Evolutionary conservation across 2,888 invertebrate genomes (phyloP), one percentile per base, ranked within the genome.

Genomic region (Holacanthella duospinosa): DNA sequence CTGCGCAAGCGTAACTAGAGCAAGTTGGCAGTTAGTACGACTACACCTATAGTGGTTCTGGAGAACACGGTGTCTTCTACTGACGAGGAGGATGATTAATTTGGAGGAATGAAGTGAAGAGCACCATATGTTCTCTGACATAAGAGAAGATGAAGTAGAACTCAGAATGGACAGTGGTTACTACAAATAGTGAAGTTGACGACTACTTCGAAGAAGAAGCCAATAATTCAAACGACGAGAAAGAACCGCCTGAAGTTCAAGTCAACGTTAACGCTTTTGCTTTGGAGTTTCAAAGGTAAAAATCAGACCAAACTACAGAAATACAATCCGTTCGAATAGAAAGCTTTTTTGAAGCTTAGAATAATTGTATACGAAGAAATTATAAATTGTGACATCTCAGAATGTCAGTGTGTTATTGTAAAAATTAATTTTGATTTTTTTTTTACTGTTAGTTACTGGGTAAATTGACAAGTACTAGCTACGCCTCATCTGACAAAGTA

Each of bases 91-190:
- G 65, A 63, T 54, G 68, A 68, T 28, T 64, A 63, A 9, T 25
- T 26, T 9, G 56, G 58, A 58, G 25, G 58, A 58, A n/a, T 21
- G 25, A 43, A 44, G 21, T 12, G 59, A 59, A 9, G 55, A 55
- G 4, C 55, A 55, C n/a, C n/a, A n/a, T n/a, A 12, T 12, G n/a
- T 4, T 48, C 48, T n/a, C 24, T 4, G 9, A 12, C 55, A 6
- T 4, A 48, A 4, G 21, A 48, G 63, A 60, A n/a, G 69, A 69
- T 54, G 71, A 71, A 63, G 72, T 70, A 60, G 73, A 73, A 48
- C 44, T 71, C 88, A 55, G 91, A 91, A 78, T 91, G 90, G 88
- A 84, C 88, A 78, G 91, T 89, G 65, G 85, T 90, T 67, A 91
- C 91, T 55, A 89, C 91, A 73, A 92, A 92, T 74, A 87, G 74